Percentiles rank a stretch among this genome's conserved stretches.
Evolutionary conservation across 2,888 invertebrate species (phyloP).

Genomic region (Arge pagana): DNA sequence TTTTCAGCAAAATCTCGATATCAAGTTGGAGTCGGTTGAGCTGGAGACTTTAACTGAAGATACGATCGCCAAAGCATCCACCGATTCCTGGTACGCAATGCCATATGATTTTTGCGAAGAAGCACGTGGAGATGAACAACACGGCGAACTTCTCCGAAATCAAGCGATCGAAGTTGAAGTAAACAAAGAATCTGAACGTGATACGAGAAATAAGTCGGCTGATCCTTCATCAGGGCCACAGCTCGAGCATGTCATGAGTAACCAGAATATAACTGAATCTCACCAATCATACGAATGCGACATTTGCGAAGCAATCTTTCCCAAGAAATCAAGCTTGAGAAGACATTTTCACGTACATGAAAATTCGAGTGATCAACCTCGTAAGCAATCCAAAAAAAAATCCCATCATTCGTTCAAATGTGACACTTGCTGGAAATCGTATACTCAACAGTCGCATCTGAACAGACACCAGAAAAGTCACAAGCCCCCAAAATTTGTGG

Average conservation of each 20-base stretch:
- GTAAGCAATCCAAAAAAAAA: background rate
- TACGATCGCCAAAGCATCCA: background rate
- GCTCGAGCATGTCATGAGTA: too few species aligned
- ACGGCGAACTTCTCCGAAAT: too few species aligned
- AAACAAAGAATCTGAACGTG: background rate
- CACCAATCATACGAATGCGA: slow-evolving; percentile 4
- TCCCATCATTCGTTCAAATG: slow-evolving; percentile 3
- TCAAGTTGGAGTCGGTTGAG: slow-evolving; percentile 8
- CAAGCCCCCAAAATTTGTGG: too few species aligned
- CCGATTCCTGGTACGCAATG: background rate
- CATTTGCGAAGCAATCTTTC: slow-evolving; percentile 1
- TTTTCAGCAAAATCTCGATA: slow-evolving; percentile 6
- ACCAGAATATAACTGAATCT: too few species aligned
- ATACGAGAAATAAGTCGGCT: background rate
- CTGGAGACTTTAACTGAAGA: slow-evolving; percentile 8
- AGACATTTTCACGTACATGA: too few species aligned
- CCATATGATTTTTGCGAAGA: slow-evolving; percentile 14
- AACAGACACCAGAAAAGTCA: slow-evolving; percentile 6
- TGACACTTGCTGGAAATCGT: background rate
- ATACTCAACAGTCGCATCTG: background rate
- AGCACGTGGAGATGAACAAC: too few species aligned
- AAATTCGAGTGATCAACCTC: too few species aligned
- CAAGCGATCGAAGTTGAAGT: too few species aligned
- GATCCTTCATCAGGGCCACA: background rate
- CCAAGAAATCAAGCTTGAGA: slow-evolving; percentile 7